phyloP scores from a whole-genome alignment of 2,113 vertebrate species.

The Narcine bancroftii region DNA sequence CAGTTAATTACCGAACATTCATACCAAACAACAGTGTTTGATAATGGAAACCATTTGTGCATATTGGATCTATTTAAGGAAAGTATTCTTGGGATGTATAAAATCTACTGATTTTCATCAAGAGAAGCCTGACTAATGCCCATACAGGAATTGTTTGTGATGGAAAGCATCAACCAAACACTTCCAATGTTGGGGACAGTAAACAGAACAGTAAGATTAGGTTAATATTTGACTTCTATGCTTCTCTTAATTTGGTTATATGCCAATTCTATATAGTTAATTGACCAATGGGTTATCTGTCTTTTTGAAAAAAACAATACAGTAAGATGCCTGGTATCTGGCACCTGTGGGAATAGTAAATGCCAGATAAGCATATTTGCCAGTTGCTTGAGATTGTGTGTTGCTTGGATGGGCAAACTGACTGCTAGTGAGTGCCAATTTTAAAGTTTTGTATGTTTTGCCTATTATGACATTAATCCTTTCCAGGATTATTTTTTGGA shows the following conservation, averaged over 20 bases:
- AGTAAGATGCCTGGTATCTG: too few relatives aligned
- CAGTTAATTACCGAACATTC: not conserved
- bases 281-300: not conserved
- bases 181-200: not conserved
- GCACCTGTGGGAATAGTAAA: too few relatives aligned
- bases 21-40: not conserved
- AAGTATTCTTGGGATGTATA: conserved; percentile 26
- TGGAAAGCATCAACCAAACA: conserved; percentile 18
- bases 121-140: not conserved
- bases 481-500: too few relatives aligned
- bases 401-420: too few relatives aligned
- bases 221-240: not conserved
- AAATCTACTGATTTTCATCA: conserved; percentile 24
- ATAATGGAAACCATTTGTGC: conserved; percentile 22
- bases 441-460: too few relatives aligned
- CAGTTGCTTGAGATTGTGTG: too few relatives aligned
- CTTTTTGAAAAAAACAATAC: too few relatives aligned
- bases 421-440: too few relatives aligned
- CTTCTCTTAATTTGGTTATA: conserved; percentile 10
- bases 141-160: conserved; percentile 29
- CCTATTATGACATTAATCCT: too few relatives aligned
- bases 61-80: conserved; percentile 35
- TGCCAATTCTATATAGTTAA: not conserved
- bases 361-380: too few relatives aligned
- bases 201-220: not conserved